Evolutionary conservation across 2,113 vertebrate species (phyloP).

Genomic region (Oceanodroma tethys): DNA sequence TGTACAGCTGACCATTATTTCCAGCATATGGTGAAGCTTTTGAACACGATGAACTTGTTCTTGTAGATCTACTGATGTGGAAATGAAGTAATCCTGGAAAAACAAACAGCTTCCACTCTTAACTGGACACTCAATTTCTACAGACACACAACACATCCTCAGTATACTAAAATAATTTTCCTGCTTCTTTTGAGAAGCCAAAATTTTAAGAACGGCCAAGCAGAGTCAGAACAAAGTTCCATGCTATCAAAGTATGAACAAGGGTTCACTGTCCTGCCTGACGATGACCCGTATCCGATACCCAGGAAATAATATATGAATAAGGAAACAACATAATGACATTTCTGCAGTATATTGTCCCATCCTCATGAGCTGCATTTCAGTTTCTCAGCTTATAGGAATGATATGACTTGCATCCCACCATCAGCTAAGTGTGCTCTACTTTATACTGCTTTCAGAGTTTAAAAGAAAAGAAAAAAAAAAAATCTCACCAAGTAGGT

Average conservation of each 20-base stretch:
- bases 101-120: neutral
- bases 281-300: neutral
- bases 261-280: neutral
- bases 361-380: neutral
- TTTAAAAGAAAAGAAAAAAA: neutral
- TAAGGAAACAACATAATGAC: neutral
- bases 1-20: conserved; percentile 85
- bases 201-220: neutral
- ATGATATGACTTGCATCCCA: neutral
- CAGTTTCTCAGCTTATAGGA: neutral
- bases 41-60: conserved; percentile 86
- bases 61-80: conserved; percentile 81
- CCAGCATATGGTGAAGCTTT: conserved; percentile 94
- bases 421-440: neutral
- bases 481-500: conserved; percentile 85
- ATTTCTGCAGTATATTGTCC: neutral
- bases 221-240: neutral
- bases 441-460: neutral
- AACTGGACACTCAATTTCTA: neutral
- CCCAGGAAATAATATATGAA: neutral
- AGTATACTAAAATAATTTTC: neutral
- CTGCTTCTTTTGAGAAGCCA: neutral
- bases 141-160: neutral
- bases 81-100: conserved; percentile 86
- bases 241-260: neutral